Percentiles rank a stretch among this genome's conserved stretches.
Conservation (phyloP, 2,113 vertebrate species). For the Oryzias javanicus region DNA sequence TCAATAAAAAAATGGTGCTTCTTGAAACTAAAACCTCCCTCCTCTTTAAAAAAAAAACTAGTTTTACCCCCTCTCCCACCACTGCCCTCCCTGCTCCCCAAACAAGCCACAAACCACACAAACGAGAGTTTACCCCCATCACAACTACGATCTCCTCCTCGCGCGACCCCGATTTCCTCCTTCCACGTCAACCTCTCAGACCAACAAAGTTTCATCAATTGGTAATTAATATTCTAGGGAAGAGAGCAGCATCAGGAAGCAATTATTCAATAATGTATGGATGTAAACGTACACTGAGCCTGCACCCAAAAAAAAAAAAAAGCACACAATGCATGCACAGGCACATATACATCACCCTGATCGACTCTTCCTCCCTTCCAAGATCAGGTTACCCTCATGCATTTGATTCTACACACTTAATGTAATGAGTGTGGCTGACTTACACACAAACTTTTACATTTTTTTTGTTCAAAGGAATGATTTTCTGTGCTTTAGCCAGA, state of each 20-base stretch:
- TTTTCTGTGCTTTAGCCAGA: too few relatives aligned
- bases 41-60: not conserved
- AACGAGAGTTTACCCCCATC: conserved; percentile 32
- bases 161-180: conserved; percentile 55
- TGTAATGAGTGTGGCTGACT: conserved; percentile 9
- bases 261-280: conserved; percentile 76
- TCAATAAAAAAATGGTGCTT: conserved; percentile 16
- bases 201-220: conserved; percentile 63
- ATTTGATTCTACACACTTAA: conserved; percentile 28
- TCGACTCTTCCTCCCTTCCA: conserved; percentile 29
- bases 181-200: conserved; percentile 48
- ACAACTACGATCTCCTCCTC: conserved; percentile 40
- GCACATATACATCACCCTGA: conserved; percentile 41
- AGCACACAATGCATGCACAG: conserved; percentile 20
- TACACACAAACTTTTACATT: not conserved
- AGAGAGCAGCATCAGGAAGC: conserved; percentile 73
- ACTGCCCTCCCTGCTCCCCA: conserved; percentile 9
- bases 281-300: conserved; percentile 49
- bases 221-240: conserved; percentile 76
- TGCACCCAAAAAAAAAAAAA: conserved; percentile 7
- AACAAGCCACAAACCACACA: conserved; percentile 13
- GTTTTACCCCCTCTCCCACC: conserved; percentile 4
- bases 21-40: conserved; percentile 33
- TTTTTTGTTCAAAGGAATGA: not conserved
- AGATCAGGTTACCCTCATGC: conserved; percentile 42